Evolutionary conservation across 2,888 invertebrate genomes (phyloP).

Genomic region (Hydriomena furcata): DNA sequence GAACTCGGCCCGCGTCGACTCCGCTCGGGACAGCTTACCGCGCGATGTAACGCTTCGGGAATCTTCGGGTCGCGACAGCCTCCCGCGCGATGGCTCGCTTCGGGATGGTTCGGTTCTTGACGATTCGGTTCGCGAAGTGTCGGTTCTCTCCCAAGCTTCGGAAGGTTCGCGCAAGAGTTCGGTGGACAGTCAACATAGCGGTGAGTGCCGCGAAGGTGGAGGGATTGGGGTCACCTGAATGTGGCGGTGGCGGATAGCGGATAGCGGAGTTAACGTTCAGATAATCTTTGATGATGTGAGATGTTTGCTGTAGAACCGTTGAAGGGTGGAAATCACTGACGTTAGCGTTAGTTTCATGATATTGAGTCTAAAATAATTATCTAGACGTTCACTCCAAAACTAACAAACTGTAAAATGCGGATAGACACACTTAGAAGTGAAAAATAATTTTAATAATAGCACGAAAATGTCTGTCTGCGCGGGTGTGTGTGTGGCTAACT

Average conservation of each 20-base stretch:
- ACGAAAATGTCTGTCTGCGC: conserved; percentile 1
- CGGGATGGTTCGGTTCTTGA: not conserved
- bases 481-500: conserved; percentile 16
- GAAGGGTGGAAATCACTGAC: no score
- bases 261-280: conserved; percentile 3
- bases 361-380: not conserved
- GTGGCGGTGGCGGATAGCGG: conserved; percentile 6
- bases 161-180: conserved; percentile 35
- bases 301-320: not conserved
- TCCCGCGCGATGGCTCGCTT: conserved; percentile 1
- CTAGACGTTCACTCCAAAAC: conserved; percentile 13
- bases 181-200: conserved; percentile 45
- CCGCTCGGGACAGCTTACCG: conserved; percentile 5
- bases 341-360: not conserved
- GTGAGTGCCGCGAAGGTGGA: conserved; percentile 44
- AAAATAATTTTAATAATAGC: not conserved
- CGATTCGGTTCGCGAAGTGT: not conserved
- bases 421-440: conserved; percentile 14
- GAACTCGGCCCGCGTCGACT: conserved; percentile 53
- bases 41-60: not conserved
- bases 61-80: conserved; percentile 1
- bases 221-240: conserved; percentile 30
- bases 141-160: conserved; percentile 10
- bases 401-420: conserved; percentile 20
- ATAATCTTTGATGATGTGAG: not conserved